Conservation (phyloP, 1,140 invertebrate genomes). For the Zaprionus vittiger region DNA sequence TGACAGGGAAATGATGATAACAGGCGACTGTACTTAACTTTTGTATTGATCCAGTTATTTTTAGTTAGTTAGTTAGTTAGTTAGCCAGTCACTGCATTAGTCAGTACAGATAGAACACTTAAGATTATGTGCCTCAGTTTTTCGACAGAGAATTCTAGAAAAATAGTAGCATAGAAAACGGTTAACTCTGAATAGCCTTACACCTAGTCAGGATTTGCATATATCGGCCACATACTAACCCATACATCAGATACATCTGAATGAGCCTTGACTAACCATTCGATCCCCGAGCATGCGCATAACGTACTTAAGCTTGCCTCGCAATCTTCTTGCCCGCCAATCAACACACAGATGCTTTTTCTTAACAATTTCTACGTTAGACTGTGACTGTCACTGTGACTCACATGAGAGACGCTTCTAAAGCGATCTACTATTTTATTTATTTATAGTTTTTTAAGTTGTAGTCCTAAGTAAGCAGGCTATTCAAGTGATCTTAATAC, state of each 20-base stretch:
- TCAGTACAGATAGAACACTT: constrained; percentile 63
- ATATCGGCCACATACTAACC: neutral
- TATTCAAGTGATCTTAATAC: neutral
- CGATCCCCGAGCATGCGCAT: neutral
- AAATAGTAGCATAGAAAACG: constrained; percentile 30
- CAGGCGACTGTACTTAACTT: constrained; percentile 66
- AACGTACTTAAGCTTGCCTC: constrained; percentile 8
- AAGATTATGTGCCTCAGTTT: constrained; percentile 77
- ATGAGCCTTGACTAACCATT: neutral
- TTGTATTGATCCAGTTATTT: constrained; percentile 29
- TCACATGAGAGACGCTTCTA: constrained; percentile 44
- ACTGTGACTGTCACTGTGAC: constrained; percentile 46
- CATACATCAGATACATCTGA: neutral
- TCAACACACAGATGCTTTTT: constrained; percentile 8
- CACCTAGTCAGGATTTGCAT: neutral
- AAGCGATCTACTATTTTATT: constrained; percentile 29
- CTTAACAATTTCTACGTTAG: neutral
- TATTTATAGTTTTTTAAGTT: constrained; percentile 36
- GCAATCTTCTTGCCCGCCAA: constrained; percentile 20
- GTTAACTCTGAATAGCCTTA: constrained; percentile 17
- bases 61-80: constrained; percentile 45
- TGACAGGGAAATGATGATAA: constrained; percentile 66
- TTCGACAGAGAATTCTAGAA: constrained; percentile 45
- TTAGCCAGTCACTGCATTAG: constrained; percentile 36
- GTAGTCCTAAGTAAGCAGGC: constrained; percentile 30